phyloP scores from a whole-genome alignment of 2,113 vertebrate species.

The Ciconia stormi region DNA sequence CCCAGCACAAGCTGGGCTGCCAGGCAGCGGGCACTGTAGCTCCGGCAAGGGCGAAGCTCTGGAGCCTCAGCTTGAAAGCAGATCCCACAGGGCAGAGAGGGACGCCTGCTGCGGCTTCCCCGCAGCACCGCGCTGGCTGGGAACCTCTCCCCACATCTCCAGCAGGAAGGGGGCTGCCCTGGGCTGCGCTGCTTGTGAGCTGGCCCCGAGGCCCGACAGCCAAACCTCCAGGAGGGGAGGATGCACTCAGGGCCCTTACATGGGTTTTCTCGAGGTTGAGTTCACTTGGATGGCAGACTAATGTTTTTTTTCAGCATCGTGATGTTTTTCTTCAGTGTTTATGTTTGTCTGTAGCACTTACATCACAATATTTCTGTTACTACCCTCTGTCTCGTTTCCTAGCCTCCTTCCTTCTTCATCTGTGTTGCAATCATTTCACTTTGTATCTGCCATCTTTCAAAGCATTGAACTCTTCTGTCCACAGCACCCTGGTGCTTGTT shows the following conservation, averaged over 20 bases:
- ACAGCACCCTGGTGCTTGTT: background rate
- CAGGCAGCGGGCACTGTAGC: background rate
- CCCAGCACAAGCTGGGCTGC: background rate
- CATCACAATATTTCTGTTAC: background rate
- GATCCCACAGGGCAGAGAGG: background rate
- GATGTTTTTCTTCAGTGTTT: background rate
- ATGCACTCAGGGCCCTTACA: background rate
- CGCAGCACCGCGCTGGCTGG: accelerated
- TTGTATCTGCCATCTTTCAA: background rate
- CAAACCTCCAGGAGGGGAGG: background rate
- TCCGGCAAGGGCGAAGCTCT: background rate
- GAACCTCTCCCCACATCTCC: background rate
- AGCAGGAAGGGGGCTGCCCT: background rate
- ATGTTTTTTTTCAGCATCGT: background rate
- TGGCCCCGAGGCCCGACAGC: accelerated
- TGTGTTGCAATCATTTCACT: background rate
- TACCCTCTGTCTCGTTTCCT: background rate
- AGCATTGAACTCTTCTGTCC: background rate
- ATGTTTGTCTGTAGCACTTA: background rate
- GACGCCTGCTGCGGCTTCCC: accelerated
- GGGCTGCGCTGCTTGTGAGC: accelerated
- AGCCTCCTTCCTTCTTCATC: background rate
- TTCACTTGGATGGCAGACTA: background rate
- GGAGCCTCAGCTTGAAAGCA: background rate
- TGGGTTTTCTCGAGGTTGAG: background rate